A percentile compares a stretch with the other conserved stretches of the same genome.
Conservation (phyloP, 2,113 vertebrate genomes). For the Urocitellus parryii region DNA sequence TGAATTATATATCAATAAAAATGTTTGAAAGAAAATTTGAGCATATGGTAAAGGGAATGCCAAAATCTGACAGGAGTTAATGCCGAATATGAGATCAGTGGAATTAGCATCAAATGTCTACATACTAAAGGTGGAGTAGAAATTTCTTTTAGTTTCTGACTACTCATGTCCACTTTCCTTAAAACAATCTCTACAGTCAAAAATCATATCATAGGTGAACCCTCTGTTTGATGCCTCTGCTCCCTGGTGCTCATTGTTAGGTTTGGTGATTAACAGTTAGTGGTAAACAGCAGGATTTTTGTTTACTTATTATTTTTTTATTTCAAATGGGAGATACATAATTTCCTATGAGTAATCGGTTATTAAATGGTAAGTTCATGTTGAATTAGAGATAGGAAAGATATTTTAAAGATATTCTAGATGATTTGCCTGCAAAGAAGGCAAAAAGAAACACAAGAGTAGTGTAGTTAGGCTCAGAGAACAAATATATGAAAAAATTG, state of each 20-base stretch:
- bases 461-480: background rate
- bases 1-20: background rate
- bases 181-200: background rate
- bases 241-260: background rate
- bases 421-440: background rate
- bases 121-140: background rate
- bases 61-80: background rate
- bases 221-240: background rate
- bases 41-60: background rate
- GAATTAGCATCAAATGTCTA: background rate
- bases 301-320: background rate
- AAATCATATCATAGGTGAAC: fast-evolving
- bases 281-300: background rate
- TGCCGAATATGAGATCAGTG: background rate
- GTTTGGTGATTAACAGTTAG: too few species aligned
- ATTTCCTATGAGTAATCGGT: background rate
- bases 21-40: background rate
- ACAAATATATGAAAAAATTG: background rate
- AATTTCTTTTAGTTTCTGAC: background rate
- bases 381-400: background rate
- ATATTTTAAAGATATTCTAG: background rate
- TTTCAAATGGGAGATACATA: background rate
- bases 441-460: background rate
- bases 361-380: background rate
- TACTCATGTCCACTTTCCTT: background rate